Conservation (phyloP, 2,888 invertebrate species). For the Drosophila multiciliata region DNA sequence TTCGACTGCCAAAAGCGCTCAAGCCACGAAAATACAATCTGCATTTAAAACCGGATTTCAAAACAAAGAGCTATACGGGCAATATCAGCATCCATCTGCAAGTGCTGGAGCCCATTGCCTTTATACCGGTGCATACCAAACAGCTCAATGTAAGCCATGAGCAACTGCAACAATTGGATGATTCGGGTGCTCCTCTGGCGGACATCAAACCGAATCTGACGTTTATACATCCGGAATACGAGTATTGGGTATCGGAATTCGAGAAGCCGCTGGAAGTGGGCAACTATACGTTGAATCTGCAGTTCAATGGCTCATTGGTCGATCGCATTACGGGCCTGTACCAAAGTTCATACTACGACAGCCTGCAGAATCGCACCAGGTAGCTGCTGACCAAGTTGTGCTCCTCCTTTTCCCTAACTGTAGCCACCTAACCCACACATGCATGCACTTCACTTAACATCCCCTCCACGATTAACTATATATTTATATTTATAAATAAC, state of each 20-base stretch:
- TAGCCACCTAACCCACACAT: constrained; percentile 16
- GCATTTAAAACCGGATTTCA: constrained; percentile 88
- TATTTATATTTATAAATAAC: not conserved
- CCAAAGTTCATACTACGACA: constrained; percentile 87
- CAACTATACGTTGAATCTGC: constrained; percentile 86
- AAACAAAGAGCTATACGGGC: constrained; percentile 87
- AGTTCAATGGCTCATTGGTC: constrained; percentile 89
- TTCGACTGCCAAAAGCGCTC: constrained; percentile 87
- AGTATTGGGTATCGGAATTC: constrained; percentile 85
- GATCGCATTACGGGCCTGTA: constrained; percentile 91
- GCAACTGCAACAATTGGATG: constrained; percentile 80
- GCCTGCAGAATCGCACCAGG: constrained; percentile 80
- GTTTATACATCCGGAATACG: constrained; percentile 80
- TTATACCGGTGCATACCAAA: constrained; percentile 86
- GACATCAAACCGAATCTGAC: constrained; percentile 71
- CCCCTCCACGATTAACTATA: constrained; percentile 56
- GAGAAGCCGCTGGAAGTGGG: constrained; percentile 80
- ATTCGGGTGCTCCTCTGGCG: constrained; percentile 62
- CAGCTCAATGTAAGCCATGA: constrained; percentile 85
- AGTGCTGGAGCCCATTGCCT: constrained; percentile 84
- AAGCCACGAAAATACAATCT: constrained; percentile 88
- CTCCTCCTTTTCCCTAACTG: constrained; percentile 5
- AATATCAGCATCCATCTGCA: constrained; percentile 86
- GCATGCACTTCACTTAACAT: constrained; percentile 25
- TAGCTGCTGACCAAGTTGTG: constrained; percentile 51